Evolutionary conservation across 1,140 invertebrate species (phyloP).

Genomic region (Cherax quadricarinatus): DNA sequence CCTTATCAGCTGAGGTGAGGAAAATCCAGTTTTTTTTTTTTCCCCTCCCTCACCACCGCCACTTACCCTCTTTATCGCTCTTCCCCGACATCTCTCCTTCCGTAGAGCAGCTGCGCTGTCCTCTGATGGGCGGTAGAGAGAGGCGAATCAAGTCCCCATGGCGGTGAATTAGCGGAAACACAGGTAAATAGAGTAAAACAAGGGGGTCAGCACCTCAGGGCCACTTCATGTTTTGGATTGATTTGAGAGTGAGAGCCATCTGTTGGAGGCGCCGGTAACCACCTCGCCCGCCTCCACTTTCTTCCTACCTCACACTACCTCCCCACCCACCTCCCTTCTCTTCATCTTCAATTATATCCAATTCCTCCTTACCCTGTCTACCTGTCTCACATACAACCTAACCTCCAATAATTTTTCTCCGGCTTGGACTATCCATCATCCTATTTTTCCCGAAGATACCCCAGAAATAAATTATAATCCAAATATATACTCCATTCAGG

Average conservation of each 20-base stretch:
- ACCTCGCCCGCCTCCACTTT: neutral
- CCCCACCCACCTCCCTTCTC: neutral
- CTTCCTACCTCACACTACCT: neutral
- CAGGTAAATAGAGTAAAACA: slow-evolving; percentile 19
- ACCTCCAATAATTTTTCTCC: no score
- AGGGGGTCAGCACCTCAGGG: neutral
- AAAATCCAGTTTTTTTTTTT: neutral
- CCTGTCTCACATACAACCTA: no score
- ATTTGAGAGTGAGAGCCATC: slow-evolving; percentile 54
- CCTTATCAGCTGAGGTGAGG: neutral
- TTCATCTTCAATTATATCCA: no score
- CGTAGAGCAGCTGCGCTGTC: slow-evolving; percentile 50
- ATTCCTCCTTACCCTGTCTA: no score
- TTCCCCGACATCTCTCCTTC: slow-evolving; percentile 49
- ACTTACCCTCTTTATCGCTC: slow-evolving; percentile 55
- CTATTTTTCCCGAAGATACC: neutral
- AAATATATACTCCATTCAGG: neutral
- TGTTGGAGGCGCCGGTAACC: slow-evolving; percentile 31
- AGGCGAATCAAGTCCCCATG: slow-evolving; percentile 37
- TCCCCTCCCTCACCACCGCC: neutral
- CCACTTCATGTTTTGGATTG: slow-evolving; percentile 59
- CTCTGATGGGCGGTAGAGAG: neutral
- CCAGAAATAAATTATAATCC: neutral
- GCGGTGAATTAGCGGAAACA: slow-evolving; percentile 11
- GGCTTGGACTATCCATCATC: neutral